Conservation (phyloP, 2,888 invertebrate genomes). For the Chorisops tibialis region DNA sequence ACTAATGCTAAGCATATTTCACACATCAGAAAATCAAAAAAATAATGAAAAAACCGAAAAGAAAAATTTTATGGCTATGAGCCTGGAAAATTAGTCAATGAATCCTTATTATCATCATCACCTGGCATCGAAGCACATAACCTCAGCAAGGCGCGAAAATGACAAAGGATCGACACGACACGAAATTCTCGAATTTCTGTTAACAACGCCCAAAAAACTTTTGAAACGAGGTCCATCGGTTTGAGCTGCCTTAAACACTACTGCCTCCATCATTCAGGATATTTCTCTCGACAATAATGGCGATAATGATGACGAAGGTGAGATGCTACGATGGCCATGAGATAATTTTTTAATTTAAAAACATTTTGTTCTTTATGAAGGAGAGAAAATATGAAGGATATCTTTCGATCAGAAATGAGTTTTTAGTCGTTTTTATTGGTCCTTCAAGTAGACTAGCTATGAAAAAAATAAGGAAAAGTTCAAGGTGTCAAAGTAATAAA, state of each 20-base stretch:
- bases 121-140: constrained; percentile 11
- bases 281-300: not conserved
- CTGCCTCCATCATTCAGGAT: too few species aligned
- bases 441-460: not conserved
- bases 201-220: too few species aligned
- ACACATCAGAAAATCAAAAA: constrained; percentile 27
- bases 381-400: not conserved
- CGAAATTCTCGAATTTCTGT: too few species aligned
- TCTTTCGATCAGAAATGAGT: not conserved
- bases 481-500: constrained; percentile 33
- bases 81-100: constrained; percentile 33
- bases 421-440: not conserved
- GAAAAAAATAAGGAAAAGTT: constrained; percentile 4
- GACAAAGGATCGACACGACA: too few species aligned
- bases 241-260: too few species aligned
- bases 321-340: constrained; percentile 6
- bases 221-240: too few species aligned
- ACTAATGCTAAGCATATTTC: constrained; percentile 20
- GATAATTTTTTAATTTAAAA: constrained; percentile 28
- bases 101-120: constrained; percentile 27
- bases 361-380: constrained; percentile 4
- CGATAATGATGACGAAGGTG: not conserved
- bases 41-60: not conserved
- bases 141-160: not conserved
- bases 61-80: constrained; percentile 29